These are phyloP conservation scores for Lathronympha strigana DNA, from an alignment of 2,888 invertebrate species.

Conservation along the genomic window DNA sequence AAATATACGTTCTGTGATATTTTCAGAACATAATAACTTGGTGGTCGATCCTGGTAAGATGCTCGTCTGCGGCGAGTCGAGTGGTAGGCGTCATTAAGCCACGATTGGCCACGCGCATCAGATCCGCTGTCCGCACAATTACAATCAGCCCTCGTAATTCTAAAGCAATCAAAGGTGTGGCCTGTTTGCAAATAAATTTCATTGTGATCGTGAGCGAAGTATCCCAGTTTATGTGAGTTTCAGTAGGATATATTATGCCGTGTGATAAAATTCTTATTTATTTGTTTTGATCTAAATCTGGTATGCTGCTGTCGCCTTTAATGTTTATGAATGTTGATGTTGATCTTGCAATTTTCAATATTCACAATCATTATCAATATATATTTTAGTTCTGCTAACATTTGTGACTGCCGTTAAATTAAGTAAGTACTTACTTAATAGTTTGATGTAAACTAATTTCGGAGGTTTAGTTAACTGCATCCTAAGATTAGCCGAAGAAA, in stretches of 20 bases:
- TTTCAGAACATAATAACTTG: too few relatives aligned
- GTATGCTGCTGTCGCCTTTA: not conserved
- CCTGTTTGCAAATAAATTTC: constrained; percentile 66
- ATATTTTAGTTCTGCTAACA: too few relatives aligned
- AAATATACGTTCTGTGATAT: too few relatives aligned
- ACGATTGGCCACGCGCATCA: constrained; percentile 81
- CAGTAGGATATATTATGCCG: constrained; percentile 28
- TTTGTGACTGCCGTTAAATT: too few relatives aligned
- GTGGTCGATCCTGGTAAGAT: constrained; percentile 24
- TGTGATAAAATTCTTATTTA: constrained; percentile 24
- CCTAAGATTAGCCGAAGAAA: too few relatives aligned
- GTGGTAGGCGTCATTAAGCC: constrained; percentile 76
- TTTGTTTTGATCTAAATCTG: constrained; percentile 21
- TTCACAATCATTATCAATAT: too few relatives aligned
- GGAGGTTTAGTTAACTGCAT: too few relatives aligned
- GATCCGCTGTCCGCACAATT: constrained; percentile 81
- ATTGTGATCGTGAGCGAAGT: constrained; percentile 35
- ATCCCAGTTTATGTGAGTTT: constrained; percentile 40
- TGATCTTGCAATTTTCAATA: not conserved
- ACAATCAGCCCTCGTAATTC: constrained; percentile 83
- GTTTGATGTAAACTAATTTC: too few relatives aligned
- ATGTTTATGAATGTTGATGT: constrained; percentile 23
- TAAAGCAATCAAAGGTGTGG: constrained; percentile 78
- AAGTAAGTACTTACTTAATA: too few relatives aligned
- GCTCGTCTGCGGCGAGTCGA: constrained; percentile 42